Evolutionary conservation across 2,888 invertebrate species (phyloP).

Genomic region (Protonemura montana): DNA sequence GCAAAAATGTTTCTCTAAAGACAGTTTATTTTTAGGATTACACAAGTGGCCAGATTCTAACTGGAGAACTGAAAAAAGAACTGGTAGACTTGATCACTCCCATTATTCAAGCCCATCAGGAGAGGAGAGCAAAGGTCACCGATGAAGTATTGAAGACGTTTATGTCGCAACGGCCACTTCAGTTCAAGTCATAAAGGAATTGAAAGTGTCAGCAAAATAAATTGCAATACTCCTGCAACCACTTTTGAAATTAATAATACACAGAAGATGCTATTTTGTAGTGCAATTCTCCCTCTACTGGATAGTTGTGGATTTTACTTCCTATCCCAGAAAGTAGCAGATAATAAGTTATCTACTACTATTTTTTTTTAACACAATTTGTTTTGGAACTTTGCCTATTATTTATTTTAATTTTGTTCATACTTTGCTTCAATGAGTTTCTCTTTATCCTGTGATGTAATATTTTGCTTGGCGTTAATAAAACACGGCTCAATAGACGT

Average conservation of each 20-base stretch:
- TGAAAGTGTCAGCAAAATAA: neutral
- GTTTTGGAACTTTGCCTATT: too few relatives aligned
- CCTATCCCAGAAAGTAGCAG: too few relatives aligned
- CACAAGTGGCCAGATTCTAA: constrained; percentile 85
- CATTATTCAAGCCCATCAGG: constrained; percentile 83
- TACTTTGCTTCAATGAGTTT: too few relatives aligned
- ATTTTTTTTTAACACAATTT: too few relatives aligned
- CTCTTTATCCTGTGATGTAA: too few relatives aligned
- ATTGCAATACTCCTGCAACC: neutral
- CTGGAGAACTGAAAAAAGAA: constrained; percentile 93
- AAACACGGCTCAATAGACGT: too few relatives aligned
- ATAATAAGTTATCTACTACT: too few relatives aligned
- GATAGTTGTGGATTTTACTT: too few relatives aligned
- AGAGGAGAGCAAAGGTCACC: constrained; percentile 78
- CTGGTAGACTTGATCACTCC: constrained; percentile 83
- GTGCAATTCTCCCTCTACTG: neutral
- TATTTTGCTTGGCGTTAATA: too few relatives aligned
- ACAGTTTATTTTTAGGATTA: constrained; percentile 80
- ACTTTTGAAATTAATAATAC: neutral
- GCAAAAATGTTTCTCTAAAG: too few relatives aligned
- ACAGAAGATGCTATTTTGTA: neutral
- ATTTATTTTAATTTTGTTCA: too few relatives aligned
- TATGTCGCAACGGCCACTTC: constrained; percentile 83
- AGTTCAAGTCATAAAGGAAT: constrained; percentile 58
- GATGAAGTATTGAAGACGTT: constrained; percentile 84